A percentile compares a stretch with the other conserved stretches of the same genome.
Conservation (phyloP, 2,113 vertebrate species). For the Epinephelus cyanopodus region DNA sequence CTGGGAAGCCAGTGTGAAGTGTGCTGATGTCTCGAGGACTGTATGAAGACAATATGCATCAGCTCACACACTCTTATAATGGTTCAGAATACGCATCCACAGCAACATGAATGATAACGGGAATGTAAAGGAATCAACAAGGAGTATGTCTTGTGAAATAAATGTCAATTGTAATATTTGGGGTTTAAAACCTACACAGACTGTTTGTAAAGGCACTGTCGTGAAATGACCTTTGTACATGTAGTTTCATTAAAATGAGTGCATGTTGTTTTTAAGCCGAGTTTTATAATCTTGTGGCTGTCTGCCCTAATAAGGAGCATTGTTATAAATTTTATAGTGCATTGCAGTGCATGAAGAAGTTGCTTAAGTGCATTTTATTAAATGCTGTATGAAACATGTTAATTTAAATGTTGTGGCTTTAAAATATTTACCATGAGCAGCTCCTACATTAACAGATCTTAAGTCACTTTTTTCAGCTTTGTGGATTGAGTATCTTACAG, state of each 20-base stretch:
- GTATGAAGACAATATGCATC: constrained; percentile 29
- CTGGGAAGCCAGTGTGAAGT: constrained; percentile 37
- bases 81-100: constrained; percentile 42
- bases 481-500: constrained; percentile 45
- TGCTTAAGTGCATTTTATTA: constrained; percentile 94
- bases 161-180: constrained; percentile 62
- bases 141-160: constrained; percentile 62
- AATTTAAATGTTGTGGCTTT: constrained; percentile 90
- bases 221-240: constrained; percentile 81
- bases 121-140: constrained; percentile 57
- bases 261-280: constrained; percentile 90
- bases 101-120: constrained; percentile 57
- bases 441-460: constrained; percentile 87
- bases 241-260: constrained; percentile 86
- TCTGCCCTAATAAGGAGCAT: constrained; percentile 88
- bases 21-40: constrained; percentile 53
- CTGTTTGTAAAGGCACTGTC: constrained; percentile 81
- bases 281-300: constrained; percentile 89
- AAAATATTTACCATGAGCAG: constrained; percentile 84
- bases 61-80: constrained; percentile 28
- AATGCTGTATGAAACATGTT: constrained; percentile 90
- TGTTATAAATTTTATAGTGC: constrained; percentile 94
- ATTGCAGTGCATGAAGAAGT: constrained; percentile 92
- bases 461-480: constrained; percentile 31
- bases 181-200: constrained; percentile 75